Percentiles rank a stretch among this genome's conserved stretches.
Conservation (phyloP, 35 echinoderm and acorn worm genomes). For the Apostichopus japonicus region DNA sequence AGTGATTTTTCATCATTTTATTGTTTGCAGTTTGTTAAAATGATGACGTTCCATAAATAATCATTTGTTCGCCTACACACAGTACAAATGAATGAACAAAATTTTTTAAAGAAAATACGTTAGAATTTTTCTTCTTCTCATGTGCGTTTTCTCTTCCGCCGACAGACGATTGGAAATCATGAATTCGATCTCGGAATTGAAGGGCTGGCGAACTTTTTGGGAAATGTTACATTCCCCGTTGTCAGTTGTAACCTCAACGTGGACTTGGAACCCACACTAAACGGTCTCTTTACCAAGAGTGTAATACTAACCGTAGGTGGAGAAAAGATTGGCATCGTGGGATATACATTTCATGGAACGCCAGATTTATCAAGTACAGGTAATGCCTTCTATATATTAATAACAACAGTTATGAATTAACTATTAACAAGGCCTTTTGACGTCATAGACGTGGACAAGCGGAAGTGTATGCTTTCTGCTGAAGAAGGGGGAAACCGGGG, state of each 20-base stretch:
- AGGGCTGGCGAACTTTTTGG: slow-evolving; percentile 57
- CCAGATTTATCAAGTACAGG: slow-evolving; percentile 72
- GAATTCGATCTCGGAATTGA: slow-evolving; percentile 76
- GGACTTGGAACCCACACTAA: slow-evolving; percentile 27
- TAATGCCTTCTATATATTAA: background rate
- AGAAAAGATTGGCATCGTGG: slow-evolving; percentile 72
- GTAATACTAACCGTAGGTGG: slow-evolving; percentile 12
- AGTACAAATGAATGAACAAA: too few species aligned
- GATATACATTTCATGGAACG: slow-evolving; percentile 69
- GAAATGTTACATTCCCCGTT: slow-evolving; percentile 63
- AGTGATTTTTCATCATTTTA: too few species aligned
- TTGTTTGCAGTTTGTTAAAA: too few species aligned
- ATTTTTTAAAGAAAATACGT: too few species aligned
- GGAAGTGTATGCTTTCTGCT: too few species aligned
- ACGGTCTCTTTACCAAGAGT: slow-evolving; percentile 65
- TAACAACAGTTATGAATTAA: background rate
- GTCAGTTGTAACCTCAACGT: slow-evolving; percentile 78
- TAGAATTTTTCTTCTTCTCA: too few species aligned
- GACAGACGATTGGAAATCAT: slow-evolving; percentile 81
- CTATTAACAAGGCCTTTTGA: too few species aligned
- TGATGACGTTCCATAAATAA: too few species aligned
- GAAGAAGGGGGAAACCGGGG: too few species aligned
- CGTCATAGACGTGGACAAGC: too few species aligned
- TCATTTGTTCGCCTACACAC: too few species aligned
- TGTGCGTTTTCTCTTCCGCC: background rate